Base-by-base conservation (phyloP, 2,888 invertebrate genomes). In the Sycophila texana region DNA sequence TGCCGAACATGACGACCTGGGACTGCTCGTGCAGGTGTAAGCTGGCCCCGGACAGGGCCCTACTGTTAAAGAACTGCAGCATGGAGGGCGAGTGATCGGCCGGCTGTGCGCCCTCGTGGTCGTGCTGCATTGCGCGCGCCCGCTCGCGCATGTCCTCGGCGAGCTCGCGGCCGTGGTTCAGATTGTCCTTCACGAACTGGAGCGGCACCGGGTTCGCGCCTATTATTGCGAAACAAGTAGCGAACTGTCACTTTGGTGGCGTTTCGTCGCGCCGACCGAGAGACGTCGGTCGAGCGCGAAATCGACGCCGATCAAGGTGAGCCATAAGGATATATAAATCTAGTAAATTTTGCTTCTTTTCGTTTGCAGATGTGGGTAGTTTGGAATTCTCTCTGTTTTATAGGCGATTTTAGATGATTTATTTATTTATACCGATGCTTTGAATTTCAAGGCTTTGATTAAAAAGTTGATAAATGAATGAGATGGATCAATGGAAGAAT, bases 131-230 rank as follows among this genome's bases (percentile, higher is more conserved):
- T 16, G 70, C 73, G 61, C 68, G 81, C 0, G 82, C 83, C 26
- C 85, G 82, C 51, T 83, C 82, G 58, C 83, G 83, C 82, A 84
- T 83, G 65, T 82, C 80, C 20, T 26, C 53, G 16, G 83, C 85
- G 61, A 83, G 79, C 66, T 84, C 81, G n/a, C 82, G 82, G 65
- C 84, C 85, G 18, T 82, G 83, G 18, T 77, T 83, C 74, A 84
- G 68, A 74, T 81, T 74, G 13, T 78, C 76, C 76, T 75, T 68
- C 26, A 83, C 80, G 72, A 79, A 78, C 51, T 74, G 60, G 14
- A 83, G 79, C 16, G 83, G 78, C 79, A 83, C 81, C 10, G 82
- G 72, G 26, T 82, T 74, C 67, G 61, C 82, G 66, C 80, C 83
- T 83, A 63, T 39, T 83, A 63, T 39, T 16, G 22, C 55, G 26